Evolutionary conservation across 2,888 invertebrate species (phyloP).

Genomic region (Serrognathus titanus): DNA sequence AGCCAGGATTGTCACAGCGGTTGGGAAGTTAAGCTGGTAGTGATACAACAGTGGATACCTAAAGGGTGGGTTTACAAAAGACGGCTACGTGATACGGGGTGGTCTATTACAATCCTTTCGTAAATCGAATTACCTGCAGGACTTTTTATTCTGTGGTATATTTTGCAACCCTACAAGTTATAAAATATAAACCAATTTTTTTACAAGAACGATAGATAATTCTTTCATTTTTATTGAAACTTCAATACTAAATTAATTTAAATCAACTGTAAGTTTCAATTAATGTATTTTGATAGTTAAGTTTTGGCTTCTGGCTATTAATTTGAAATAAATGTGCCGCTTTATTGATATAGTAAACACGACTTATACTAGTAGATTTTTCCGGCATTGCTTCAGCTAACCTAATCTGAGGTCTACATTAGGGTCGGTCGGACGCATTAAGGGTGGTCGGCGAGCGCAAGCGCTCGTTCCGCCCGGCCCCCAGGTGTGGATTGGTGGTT

Average conservation of each 20-base stretch:
- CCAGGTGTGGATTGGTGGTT: conserved; percentile 32
- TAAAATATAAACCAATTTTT: background rate
- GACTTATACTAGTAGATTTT: conserved; percentile 33
- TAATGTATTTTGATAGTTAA: background rate
- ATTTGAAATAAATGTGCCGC: conserved; percentile 15
- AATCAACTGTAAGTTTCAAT: too few species aligned
- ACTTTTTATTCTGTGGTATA: background rate
- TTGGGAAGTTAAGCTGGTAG: conserved; percentile 47
- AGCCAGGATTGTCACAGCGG: conserved; percentile 49
- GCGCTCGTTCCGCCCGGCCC: conserved; percentile 27
- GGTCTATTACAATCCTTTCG: conserved; percentile 9
- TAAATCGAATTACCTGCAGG: too few species aligned
- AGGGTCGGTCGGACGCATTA: conserved; percentile 46
- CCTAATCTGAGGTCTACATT: conserved; percentile 45
- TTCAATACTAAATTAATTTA: background rate
- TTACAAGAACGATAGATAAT: background rate
- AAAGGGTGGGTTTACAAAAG: conserved; percentile 32
- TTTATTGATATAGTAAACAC: conserved; percentile 5
- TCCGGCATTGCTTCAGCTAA: conserved; percentile 41
- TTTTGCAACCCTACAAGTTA: background rate
- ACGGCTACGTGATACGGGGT: conserved; percentile 19
- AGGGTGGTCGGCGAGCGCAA: conserved; percentile 39
- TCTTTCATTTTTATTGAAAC: background rate
- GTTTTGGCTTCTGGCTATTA: background rate
- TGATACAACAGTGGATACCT: conserved; percentile 35